Base-by-base conservation (phyloP, 1,140 invertebrate genomes). In the Lordiphosa collinella region DNA sequence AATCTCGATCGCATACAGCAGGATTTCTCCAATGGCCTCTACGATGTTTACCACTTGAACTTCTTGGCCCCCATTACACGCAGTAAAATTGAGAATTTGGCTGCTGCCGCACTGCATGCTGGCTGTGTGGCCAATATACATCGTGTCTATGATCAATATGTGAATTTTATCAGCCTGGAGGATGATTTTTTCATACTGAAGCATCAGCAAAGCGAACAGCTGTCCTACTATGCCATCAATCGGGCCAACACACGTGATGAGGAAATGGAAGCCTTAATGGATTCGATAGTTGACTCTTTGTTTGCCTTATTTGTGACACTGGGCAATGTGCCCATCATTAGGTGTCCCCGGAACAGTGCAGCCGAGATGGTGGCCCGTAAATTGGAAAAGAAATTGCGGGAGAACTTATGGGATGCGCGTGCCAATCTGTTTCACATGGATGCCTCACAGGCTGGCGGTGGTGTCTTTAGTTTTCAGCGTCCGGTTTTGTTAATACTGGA, bases 301-400 rank as follows among this genome's bases (percentile, higher is more conserved):
- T 99, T 99, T 89, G 98, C 98, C 13, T 94, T 99, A 6, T 99
- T 99, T 92, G 97, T 98, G 3, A 99, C 98, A 54, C 89, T 99
- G 62, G 96, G 95, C 91, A 95, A 95, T 76, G 95, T 99, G 29
- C 98, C 98, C 7, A 95, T 99, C 38, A 99, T 99, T 72, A 91
- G 98, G 56, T 96, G 96, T 90, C 96, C 96, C 4, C 94, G 95
- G 89, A 97, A 97, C 25, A 99, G 98, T 91, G 98, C 98, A 7
- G 98, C 98, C 1, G 98, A 99, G 91, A 97, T 98, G 94, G 97
- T 99, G 1, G 97, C 96, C 2, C 95, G 97, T 90, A 98, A 98
- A 90, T 91, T 99, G 44, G 97, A 99, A 79, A 99, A 99, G 89
- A 99, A 99, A 90, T 91, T 99, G 14, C 90, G 97, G 40, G 98